Percentiles rank a stretch among this genome's conserved stretches.
phyloP scores from a whole-genome alignment of 2,113 vertebrate genomes.

The Engystomops pustulosus region DNA sequence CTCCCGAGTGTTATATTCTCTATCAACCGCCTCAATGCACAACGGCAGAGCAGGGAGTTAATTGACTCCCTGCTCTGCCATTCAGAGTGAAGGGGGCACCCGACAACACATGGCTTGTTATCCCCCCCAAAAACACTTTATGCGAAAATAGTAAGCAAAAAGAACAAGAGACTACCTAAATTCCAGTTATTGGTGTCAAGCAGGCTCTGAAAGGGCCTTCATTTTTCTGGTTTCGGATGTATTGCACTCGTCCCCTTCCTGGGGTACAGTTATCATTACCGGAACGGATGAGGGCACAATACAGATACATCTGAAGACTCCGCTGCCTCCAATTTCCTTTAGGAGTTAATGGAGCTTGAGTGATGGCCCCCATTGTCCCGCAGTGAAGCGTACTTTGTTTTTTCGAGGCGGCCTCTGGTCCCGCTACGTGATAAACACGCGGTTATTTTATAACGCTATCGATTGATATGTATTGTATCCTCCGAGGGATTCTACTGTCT shows the following conservation, averaged over 20 bases:
- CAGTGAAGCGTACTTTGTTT: slow-evolving; percentile 13
- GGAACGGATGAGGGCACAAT: not conserved
- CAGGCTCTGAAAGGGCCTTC: not conserved
- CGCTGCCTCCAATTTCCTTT: not conserved
- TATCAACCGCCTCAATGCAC: too few species aligned
- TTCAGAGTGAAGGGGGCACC: too few species aligned
- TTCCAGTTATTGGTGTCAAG: not conserved
- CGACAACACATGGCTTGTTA: too few species aligned
- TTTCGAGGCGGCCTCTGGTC: slow-evolving; percentile 6
- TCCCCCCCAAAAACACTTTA: too few species aligned
- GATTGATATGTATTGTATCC: slow-evolving; percentile 48
- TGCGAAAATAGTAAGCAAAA: too few species aligned
- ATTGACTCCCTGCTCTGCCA: too few species aligned
- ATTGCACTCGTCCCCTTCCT: not conserved
- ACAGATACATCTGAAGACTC: not conserved
- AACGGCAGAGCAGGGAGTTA: too few species aligned
- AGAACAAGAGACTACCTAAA: too few species aligned
- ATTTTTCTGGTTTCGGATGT: not conserved
- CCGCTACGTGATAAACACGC: slow-evolving; percentile 29
- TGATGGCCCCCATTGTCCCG: not conserved
- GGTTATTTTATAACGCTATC: slow-evolving; percentile 34
- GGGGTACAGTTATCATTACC: not conserved
- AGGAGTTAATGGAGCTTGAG: slow-evolving; percentile 12
- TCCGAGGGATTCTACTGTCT: slow-evolving; percentile 38
- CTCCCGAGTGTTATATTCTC: too few species aligned